These are phyloP conservation scores for Mastigias papua DNA, from an alignment of 30 jellyfish, hydroid and myxozoan genomes.

Conservation along the genomic window DNA sequence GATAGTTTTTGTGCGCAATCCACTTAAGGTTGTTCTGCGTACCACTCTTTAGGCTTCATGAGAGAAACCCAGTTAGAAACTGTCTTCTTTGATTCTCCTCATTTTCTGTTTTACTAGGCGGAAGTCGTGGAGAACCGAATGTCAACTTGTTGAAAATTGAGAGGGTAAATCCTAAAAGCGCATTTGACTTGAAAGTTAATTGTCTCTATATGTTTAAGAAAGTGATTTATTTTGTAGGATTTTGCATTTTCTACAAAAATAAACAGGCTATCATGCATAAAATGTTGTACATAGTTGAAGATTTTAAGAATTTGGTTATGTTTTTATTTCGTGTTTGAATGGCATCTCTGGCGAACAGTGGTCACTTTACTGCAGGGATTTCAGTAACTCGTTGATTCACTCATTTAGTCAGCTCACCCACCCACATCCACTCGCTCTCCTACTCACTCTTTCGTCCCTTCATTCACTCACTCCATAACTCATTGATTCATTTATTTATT, in stretches of 20 bases:
- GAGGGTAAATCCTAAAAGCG: background rate
- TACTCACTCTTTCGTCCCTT: background rate
- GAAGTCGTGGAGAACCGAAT: background rate
- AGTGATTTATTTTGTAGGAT: background rate
- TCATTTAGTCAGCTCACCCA: background rate
- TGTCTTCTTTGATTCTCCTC: background rate
- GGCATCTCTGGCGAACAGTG: too few relatives aligned
- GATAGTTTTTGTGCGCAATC: too few relatives aligned
- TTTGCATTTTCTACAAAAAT: background rate
- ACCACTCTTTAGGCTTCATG: too few relatives aligned
- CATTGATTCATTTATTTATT: background rate
- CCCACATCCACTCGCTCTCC: background rate
- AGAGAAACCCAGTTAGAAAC: too few relatives aligned
- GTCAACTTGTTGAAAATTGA: slow-evolving; percentile 6
- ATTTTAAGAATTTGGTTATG: too few relatives aligned
- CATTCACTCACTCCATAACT: background rate
- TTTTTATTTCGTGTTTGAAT: too few relatives aligned
- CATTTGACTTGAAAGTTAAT: background rate
- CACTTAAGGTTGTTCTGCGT: too few relatives aligned
- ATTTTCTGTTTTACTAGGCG: background rate
- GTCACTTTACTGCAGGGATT: background rate
- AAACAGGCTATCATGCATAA: too few relatives aligned
- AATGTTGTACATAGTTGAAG: too few relatives aligned
- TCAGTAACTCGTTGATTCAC: background rate
- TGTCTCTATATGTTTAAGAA: background rate